Evolutionary conservation across 2,797 vertebrate species (phyloP), one percentile per base, ranked within the genome.

Genomic region (Rhynchotus rufescens): DNA sequence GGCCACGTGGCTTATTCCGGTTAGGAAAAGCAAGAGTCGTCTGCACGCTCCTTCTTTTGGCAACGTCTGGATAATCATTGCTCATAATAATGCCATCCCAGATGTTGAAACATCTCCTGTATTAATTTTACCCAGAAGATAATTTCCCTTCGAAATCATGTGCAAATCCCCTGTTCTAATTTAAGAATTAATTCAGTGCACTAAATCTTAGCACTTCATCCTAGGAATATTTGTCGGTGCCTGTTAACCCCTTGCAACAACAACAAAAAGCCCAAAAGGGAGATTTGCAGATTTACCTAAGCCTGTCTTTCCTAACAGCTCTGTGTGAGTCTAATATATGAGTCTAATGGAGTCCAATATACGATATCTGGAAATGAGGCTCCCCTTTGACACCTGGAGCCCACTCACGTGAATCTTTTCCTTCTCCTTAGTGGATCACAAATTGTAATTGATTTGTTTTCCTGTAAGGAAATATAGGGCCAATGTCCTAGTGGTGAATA

Each of bases 61-160:
- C 88, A 67, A 67, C 79, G 71, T 84, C 92, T 93, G 95, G 76
- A 54, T 94, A 94, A 95, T 93, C 86, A 92, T 87, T 89, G 91
- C 93, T 96, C 77, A 86, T 95, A 93, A 95, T 95, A 95, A 96
- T 94, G 92, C 90, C 84, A 69, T 88, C 92, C 95, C 83, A 93
- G 94, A 95, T 93, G 92, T 95, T 95, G 89, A 93, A 96, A 84
- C 94, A 89, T 92, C 92, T 94, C 95, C 87, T 95, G 93, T 96
- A 95, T 94, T 94, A 89, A 95, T 96, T 96, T 96, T 95, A 95
- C 94, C 94, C 95, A 96, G 96, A 96, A 95, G 94, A 96, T 94
- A 89, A 95, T 95, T 96, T 96, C 95, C 94, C 87, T 89, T 91
- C 94, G 95, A 96, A 96, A 95, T 95, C 90, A 95, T 95, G 92